Conservation (phyloP, 2,797 vertebrate species). For the Trachurus trachurus region DNA sequence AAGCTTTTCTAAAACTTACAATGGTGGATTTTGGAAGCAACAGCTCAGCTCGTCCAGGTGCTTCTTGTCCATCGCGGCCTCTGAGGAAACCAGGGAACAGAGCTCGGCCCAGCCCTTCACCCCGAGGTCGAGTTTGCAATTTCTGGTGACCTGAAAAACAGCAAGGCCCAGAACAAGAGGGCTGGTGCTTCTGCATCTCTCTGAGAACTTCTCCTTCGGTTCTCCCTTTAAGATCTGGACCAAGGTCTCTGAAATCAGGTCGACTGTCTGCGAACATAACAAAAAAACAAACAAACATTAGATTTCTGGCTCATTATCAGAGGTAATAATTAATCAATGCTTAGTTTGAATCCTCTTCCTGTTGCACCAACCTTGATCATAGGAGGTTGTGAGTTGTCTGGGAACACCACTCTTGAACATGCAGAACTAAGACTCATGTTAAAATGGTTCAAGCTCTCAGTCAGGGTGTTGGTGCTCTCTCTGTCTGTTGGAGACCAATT, state of each 20-base stretch:
- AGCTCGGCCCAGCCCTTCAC: constrained; percentile 68
- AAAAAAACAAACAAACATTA: background rate
- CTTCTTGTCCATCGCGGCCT: background rate
- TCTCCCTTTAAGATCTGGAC: constrained; percentile 58
- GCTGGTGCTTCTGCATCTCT: background rate
- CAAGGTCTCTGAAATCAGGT: constrained; percentile 70
- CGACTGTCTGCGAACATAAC: constrained; percentile 50
- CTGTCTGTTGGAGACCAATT: constrained; percentile 64
- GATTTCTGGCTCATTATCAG: rapidly evolving
- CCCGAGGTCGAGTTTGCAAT: background rate
- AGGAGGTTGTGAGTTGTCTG: rapidly evolving
- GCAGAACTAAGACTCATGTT: rapidly evolving
- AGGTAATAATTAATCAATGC: rapidly evolving
- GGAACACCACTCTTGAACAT: rapidly evolving
- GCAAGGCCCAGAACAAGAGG: constrained; percentile 71
- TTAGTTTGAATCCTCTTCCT: background rate
- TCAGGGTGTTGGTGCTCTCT: constrained; percentile 44
- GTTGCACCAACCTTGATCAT: constrained; percentile 59
- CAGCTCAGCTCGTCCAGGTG: constrained; percentile 33
- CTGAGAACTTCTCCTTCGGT: background rate
- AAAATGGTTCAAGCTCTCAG: background rate
- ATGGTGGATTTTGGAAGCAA: rapidly evolving
- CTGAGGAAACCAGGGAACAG: constrained; percentile 72
- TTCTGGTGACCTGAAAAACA: constrained; percentile 63
- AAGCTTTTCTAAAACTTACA: constrained; percentile 59